Percentiles rank a stretch among this genome's conserved stretches.
Evolutionary conservation across 2,797 vertebrate species (phyloP).

Genomic region (Melanogrammus aeglefinus): DNA sequence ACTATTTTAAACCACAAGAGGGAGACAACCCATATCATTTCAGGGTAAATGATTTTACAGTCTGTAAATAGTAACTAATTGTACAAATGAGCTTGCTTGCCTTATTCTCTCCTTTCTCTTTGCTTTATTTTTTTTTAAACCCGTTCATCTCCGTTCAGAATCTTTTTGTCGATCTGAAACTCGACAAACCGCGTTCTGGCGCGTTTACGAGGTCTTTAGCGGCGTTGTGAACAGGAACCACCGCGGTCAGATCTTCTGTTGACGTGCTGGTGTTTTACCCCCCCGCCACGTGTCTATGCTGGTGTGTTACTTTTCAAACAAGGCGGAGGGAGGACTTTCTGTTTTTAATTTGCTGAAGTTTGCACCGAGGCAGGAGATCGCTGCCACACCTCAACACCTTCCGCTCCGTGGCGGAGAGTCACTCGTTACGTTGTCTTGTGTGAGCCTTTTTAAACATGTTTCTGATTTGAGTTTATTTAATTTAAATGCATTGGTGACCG

Average conservation of each 20-base stretch:
- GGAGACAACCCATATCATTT: slow-evolving; percentile 51
- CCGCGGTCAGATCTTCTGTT: no score
- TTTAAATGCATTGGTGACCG: slow-evolving; percentile 42
- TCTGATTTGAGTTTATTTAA: slow-evolving; percentile 18
- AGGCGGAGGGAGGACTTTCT: neutral
- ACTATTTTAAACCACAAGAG: slow-evolving; percentile 47
- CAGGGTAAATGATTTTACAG: slow-evolving; percentile 36
- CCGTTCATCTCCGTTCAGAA: slow-evolving; percentile 32
- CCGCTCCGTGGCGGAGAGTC: neutral
- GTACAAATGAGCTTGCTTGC: slow-evolving; percentile 70
- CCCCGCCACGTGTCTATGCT: neutral
- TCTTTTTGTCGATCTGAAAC: slow-evolving; percentile 21
- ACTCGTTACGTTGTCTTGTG: neutral
- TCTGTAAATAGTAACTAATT: slow-evolving; percentile 64
- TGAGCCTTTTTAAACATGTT: slow-evolving; percentile 44
- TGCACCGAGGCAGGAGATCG: slow-evolving; percentile 29
- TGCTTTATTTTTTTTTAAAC: slow-evolving; percentile 47
- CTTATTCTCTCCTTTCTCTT: slow-evolving; percentile 61
- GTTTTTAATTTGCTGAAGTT: slow-evolving; percentile 29
- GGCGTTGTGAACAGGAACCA: no score
- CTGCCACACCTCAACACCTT: neutral
- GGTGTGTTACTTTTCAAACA: neutral
- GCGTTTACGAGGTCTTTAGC: no score
- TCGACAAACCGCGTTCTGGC: slow-evolving; percentile 27
- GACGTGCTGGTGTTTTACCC: neutral